Percentiles rank a stretch among this genome's conserved stretches.
phyloP scores from a whole-genome alignment of 2,888 invertebrate species.

The Drosophila neotestacea region DNA sequence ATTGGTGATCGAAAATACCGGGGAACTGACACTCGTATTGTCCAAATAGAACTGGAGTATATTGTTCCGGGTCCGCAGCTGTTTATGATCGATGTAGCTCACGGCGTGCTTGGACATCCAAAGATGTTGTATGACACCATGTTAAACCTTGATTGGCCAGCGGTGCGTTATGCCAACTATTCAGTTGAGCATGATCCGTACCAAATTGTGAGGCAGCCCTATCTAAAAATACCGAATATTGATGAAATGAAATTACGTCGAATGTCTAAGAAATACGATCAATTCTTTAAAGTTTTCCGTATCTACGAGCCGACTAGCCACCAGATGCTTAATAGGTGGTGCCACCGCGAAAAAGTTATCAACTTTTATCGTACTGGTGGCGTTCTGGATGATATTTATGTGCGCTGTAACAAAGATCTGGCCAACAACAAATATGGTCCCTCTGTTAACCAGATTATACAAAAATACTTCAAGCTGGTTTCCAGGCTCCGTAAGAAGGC shows the following conservation, averaged over 20 bases:
- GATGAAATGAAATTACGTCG: slow-evolving; percentile 62
- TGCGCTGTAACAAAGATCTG: slow-evolving; percentile 15
- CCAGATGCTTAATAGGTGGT: slow-evolving; percentile 68
- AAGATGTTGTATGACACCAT: slow-evolving; percentile 80
- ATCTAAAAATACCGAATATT: slow-evolving; percentile 68
- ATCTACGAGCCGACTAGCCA: slow-evolving; percentile 55
- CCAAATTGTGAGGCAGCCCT: slow-evolving; percentile 73
- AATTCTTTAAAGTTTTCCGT: slow-evolving; percentile 68
- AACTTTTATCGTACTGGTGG: slow-evolving; percentile 28
- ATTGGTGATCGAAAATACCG: slow-evolving; percentile 82
- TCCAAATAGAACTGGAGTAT: slow-evolving; percentile 80
- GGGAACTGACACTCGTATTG: slow-evolving; percentile 80
- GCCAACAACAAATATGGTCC: slow-evolving; percentile 15
- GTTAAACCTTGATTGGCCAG: slow-evolving; percentile 75
- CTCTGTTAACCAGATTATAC: slow-evolving; percentile 4
- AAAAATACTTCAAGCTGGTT: slow-evolving; percentile 25
- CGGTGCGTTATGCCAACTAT: slow-evolving; percentile 71
- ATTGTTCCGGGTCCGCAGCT: slow-evolving; percentile 81
- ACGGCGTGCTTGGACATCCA: slow-evolving; percentile 83
- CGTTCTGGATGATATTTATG: slow-evolving; percentile 24
- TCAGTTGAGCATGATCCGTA: slow-evolving; percentile 80
- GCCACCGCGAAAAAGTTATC: slow-evolving; percentile 15
- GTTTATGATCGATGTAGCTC: slow-evolving; percentile 77
- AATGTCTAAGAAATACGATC: slow-evolving; percentile 63
- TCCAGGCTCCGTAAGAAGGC: slow-evolving; percentile 20